Evolutionary conservation across 2,113 vertebrate genomes (phyloP), one percentile per base, ranked within the genome.

Genomic region (Tragulus kanchil): DNA sequence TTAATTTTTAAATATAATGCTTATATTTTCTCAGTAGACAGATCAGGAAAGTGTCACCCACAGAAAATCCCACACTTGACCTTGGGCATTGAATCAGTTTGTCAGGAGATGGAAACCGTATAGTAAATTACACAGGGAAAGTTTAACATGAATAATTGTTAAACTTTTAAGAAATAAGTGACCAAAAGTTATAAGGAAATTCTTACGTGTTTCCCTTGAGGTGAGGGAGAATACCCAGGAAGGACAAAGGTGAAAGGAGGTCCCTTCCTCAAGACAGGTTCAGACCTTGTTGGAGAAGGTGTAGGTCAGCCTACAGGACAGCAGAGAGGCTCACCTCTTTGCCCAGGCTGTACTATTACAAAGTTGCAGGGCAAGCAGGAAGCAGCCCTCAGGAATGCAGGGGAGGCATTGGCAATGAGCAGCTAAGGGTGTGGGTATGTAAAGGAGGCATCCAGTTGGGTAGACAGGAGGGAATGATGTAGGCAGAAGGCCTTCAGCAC

Each of bases 11-110:
- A 21, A 52, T 50, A 56, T 75, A 45, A 81, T 93, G 52, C 42
- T 84, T 95, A 26, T 10, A 28, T 83, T 92, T 94, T 95, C 69
- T 85, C 62, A 58, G 61, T 89, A 89, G 75, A 94, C 12, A 77
- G 31, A 56, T 93, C 64, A 86, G 82, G 85, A 61, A 83, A 95
- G 58, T 50, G 75, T 31, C 3, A 58, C 61, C 23, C 64, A 13
- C 3, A 50, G 6, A 75, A 92, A 95, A 87, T 75, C 5, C 50
- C 4, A 36, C 28, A 73, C 26, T 21, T 83, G 10, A 90, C 50
- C 31, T 62, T 71, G 31, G 54, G 54, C 65, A 71, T 13, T 81
- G 16, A 87, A 64, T 87, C 81, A 89, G 0, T 86, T 89, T 78
- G 61, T 88, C 12, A 64, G 36, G 56, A 48, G 45, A 79, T 79